phyloP scores from a whole-genome alignment of 2,888 invertebrate genomes.

The Nemurella pictetii region DNA sequence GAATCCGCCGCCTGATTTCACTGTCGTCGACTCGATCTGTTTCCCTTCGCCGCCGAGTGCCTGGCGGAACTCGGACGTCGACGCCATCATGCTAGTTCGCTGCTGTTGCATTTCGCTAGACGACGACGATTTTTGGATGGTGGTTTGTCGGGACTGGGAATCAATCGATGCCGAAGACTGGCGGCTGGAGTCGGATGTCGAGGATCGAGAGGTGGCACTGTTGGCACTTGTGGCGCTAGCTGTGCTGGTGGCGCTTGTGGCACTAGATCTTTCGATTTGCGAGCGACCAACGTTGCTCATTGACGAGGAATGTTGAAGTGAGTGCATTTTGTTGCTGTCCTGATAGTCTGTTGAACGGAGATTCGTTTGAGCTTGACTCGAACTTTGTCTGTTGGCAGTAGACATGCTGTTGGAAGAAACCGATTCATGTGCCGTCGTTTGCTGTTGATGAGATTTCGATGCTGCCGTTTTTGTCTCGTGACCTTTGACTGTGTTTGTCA shows the following conservation, averaged over 20 bases:
- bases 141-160: slow-evolving; percentile 4
- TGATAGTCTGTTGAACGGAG: background rate
- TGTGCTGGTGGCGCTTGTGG: background rate
- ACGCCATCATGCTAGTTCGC: slow-evolving; percentile 29
- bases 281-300: slow-evolving; percentile 1
- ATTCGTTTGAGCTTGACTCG: background rate
- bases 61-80: slow-evolving; percentile 56
- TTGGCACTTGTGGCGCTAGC: background rate
- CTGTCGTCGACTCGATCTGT: slow-evolving; percentile 6
- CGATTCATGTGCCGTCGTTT: background rate
- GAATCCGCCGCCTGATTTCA: slow-evolving; percentile 51
- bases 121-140: slow-evolving; percentile 28
- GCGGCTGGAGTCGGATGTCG: background rate
- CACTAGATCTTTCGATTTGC: background rate
- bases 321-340: background rate
- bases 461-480: slow-evolving; percentile 39
- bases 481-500: slow-evolving; percentile 32
- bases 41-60: slow-evolving; percentile 51
- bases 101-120: slow-evolving; percentile 29
- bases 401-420: background rate
- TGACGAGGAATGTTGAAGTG: slow-evolving; percentile 4
- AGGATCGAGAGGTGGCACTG: background rate
- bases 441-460: background rate
- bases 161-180: slow-evolving; percentile 7
- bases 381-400: background rate